Evolutionary conservation across 2,797 vertebrate species (phyloP).

Genomic region (Vipera ursinii): DNA sequence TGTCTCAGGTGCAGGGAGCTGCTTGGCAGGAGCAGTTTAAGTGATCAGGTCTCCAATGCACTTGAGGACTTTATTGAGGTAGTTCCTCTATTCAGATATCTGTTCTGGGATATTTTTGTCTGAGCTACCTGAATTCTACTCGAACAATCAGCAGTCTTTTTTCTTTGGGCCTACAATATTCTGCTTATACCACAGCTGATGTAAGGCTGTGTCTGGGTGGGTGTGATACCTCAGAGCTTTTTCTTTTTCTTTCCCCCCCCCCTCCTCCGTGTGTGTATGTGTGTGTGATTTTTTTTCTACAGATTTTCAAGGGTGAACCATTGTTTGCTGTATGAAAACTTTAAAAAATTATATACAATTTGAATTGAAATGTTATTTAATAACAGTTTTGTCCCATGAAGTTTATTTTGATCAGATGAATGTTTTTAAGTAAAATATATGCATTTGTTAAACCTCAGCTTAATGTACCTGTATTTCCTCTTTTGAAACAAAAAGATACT

Average conservation of each 20-base stretch:
- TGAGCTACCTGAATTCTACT: slow-evolving; percentile 76
- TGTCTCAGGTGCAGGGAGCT: slow-evolving; percentile 78
- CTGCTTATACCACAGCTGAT: slow-evolving; percentile 78
- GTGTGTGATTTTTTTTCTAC: slow-evolving; percentile 75
- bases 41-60: slow-evolving; percentile 78
- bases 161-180: slow-evolving; percentile 75
- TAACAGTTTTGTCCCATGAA: slow-evolving; percentile 82
- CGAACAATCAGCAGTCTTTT: slow-evolving; percentile 76
- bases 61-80: slow-evolving; percentile 76
- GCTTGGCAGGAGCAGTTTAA: slow-evolving; percentile 76
- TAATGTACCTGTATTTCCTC: slow-evolving; percentile 75
- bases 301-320: slow-evolving; percentile 80
- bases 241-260: slow-evolving; percentile 62
- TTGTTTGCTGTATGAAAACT: slow-evolving; percentile 81
- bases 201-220: slow-evolving; percentile 54
- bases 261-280: not conserved
- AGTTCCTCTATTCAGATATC: slow-evolving; percentile 74
- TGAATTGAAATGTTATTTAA: slow-evolving; percentile 83
- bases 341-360: slow-evolving; percentile 82
- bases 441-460: slow-evolving; percentile 80
- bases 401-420: slow-evolving; percentile 84
- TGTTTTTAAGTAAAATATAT: slow-evolving; percentile 87
- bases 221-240: slow-evolving; percentile 74
- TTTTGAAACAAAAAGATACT: slow-evolving; percentile 62
- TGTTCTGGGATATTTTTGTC: slow-evolving; percentile 58